Conservation (phyloP, 2,113 vertebrate species). For the Enhydra lutris region DNA sequence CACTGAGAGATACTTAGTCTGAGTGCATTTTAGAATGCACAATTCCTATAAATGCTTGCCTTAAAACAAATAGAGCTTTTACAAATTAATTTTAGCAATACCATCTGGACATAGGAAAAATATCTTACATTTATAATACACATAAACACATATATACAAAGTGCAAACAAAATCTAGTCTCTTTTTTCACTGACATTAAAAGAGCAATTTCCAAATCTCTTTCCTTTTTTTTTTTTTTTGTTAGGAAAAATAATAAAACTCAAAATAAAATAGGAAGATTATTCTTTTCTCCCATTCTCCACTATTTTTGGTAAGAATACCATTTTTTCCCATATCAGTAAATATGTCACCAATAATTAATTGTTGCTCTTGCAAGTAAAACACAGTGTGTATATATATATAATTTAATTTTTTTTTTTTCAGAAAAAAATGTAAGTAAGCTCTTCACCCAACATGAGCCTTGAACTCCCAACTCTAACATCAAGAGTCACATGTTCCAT, state of each 20-base stretch:
- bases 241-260: background rate
- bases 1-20: background rate
- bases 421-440: background rate
- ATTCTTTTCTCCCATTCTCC: background rate
- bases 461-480: background rate
- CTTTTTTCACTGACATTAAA: background rate
- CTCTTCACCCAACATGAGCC: background rate
- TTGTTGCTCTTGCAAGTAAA: background rate
- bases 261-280: background rate
- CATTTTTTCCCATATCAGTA: background rate
- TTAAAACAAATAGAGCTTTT: background rate
- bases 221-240: background rate
- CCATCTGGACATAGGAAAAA: background rate
- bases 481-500: background rate
- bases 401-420: background rate
- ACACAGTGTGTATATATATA: background rate
- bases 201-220: background rate
- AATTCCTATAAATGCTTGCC: background rate
- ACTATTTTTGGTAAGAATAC: background rate
- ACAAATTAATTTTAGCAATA: background rate
- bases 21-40: background rate
- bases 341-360: background rate
- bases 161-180: background rate
- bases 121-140: background rate
- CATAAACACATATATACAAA: background rate